Conservation (phyloP, 2,888 invertebrate genomes). For the Ichneumon xanthorius region DNA sequence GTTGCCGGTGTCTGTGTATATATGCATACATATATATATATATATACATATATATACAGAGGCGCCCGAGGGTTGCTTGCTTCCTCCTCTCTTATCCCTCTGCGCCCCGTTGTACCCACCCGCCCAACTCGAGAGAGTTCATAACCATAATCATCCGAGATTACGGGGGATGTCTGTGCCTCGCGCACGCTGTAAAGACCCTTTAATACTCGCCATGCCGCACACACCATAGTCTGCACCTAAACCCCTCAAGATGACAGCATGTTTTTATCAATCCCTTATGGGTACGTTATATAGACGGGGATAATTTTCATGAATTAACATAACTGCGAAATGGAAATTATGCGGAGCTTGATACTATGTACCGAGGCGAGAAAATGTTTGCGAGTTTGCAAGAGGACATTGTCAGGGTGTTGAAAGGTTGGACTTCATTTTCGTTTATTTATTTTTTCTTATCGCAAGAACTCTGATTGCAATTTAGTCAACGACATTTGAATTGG, state of each 20-base stretch:
- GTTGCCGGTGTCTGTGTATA: not conserved
- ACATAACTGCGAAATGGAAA: slow-evolving; percentile 19
- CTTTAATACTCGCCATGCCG: slow-evolving; percentile 40
- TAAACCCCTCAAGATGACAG: slow-evolving; percentile 42
- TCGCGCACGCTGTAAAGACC: slow-evolving; percentile 48
- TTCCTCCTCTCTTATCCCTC: slow-evolving; percentile 6
- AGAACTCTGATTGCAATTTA: not conserved
- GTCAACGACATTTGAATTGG: not conserved
- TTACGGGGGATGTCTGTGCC: slow-evolving; percentile 61
- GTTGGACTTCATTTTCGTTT: not conserved
- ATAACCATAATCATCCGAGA: slow-evolving; percentile 68
- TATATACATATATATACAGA: not conserved
- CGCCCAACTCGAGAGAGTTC: slow-evolving; percentile 50
- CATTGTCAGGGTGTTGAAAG: not conserved
- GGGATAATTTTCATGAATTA: slow-evolving; percentile 33
- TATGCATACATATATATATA: not conserved
- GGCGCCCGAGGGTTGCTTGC: slow-evolving; percentile 13
- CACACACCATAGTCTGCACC: slow-evolving; percentile 4
- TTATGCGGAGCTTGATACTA: not conserved
- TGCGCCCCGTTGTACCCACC: not conserved
- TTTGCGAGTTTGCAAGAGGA: not conserved
- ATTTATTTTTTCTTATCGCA: not conserved
- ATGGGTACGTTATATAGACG: slow-evolving; percentile 1
- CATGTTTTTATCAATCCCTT: slow-evolving; percentile 42
- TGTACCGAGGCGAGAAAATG: not conserved